Percentiles rank a stretch among this genome's conserved stretches.
These are phyloP conservation scores for Varroa destructor DNA, from an alignment of 1,140 invertebrate species.

Conservation along the genomic window DNA sequence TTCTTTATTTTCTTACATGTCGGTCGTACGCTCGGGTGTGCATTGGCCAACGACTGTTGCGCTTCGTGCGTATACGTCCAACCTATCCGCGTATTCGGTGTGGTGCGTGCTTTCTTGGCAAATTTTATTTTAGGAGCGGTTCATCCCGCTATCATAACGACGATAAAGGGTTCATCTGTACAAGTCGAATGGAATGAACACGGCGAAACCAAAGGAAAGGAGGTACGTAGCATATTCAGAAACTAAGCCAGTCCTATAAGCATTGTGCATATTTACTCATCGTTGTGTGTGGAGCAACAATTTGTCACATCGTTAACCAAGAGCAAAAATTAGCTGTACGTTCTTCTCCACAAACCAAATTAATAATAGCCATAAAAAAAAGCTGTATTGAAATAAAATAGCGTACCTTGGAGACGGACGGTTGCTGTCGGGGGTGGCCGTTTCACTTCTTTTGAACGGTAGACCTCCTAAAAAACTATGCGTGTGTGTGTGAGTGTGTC, in stretches of 20 bases:
- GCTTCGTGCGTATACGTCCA: not conserved
- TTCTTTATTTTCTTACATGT: not conserved
- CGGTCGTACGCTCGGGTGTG: not conserved
- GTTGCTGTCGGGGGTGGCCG: too few relatives aligned
- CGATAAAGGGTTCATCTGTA: constrained; percentile 68
- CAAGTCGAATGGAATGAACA: constrained; percentile 98
- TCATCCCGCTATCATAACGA: constrained; percentile 86
- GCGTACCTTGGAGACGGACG: too few relatives aligned
- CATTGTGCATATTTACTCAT: not conserved
- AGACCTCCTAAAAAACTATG: too few relatives aligned
- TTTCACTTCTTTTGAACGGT: too few relatives aligned
- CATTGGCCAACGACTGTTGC: not conserved
- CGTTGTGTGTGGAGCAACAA: not conserved
- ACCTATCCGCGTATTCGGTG: not conserved
- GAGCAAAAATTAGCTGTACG: not conserved
- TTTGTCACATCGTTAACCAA: not conserved
- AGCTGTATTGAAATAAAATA: too few relatives aligned
- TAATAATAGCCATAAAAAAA: too few relatives aligned
- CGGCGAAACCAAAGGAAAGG: constrained; percentile 98
- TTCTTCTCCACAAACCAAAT: not conserved
- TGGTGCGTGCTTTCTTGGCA: not conserved
- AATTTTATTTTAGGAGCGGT: constrained; percentile 55
- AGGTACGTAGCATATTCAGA: constrained; percentile 48
- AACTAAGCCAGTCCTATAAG: not conserved
- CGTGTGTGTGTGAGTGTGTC: too few relatives aligned